Evolutionary conservation across 2,888 invertebrate genomes (phyloP).

Genomic region (Andrena dorsata): DNA sequence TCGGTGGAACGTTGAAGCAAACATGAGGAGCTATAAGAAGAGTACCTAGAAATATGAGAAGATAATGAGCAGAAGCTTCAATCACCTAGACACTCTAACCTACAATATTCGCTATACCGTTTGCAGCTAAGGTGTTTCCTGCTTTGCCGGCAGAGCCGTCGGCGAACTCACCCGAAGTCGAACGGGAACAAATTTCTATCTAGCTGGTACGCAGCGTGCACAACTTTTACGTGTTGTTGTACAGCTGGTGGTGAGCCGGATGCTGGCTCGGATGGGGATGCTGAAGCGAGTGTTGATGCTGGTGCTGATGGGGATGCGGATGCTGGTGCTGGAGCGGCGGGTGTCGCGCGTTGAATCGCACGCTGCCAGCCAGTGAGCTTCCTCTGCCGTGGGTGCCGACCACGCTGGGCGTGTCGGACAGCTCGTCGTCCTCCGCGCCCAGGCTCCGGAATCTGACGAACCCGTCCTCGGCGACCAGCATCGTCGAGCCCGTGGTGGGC

Average conservation of each 20-base stretch:
- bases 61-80: no score
- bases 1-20: no score
- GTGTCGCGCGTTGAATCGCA: conserved; percentile 81
- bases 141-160: background rate
- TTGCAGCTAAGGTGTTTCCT: no score
- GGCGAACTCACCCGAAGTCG: conserved; percentile 52
- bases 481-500: conserved; percentile 87
- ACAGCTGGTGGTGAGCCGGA: conserved; percentile 82
- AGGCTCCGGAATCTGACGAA: conserved; percentile 94
- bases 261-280: conserved; percentile 81
- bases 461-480: conserved; percentile 96
- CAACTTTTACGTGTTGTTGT: conserved; percentile 82
- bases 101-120: no score
- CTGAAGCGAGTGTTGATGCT: conserved; percentile 79
- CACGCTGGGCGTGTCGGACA: conserved; percentile 80
- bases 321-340: conserved; percentile 77
- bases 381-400: conserved; percentile 81
- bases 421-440: conserved; percentile 84
- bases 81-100: no score
- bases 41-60: no score
- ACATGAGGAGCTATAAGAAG: no score
- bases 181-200: conserved; percentile 59
- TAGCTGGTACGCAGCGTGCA: conserved; percentile 39
- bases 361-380: conserved; percentile 82
- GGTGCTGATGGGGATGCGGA: conserved; percentile 77